Percentiles rank a stretch among this genome's conserved stretches.
phyloP scores from a whole-genome alignment of 2,888 invertebrate genomes.

The Chloroclysta siterata region DNA sequence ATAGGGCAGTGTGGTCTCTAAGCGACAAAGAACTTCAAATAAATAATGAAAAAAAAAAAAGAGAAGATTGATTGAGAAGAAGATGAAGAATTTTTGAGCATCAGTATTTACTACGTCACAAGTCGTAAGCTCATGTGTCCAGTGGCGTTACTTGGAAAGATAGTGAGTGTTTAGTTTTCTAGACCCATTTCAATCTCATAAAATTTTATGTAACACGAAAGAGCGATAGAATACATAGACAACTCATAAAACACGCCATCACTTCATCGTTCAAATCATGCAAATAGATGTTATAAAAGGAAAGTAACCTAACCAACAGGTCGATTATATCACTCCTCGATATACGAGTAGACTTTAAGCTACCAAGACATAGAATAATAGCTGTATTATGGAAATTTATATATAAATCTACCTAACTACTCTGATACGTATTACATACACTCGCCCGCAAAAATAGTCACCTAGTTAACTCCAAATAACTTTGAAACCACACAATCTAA shows the following conservation, averaged over 20 bases:
- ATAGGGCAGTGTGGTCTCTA: too few species aligned
- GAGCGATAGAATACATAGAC: neutral
- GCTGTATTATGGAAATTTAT: slow-evolving; percentile 7
- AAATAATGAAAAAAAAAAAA: too few species aligned
- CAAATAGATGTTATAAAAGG: slow-evolving; percentile 25
- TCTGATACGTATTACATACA: too few species aligned
- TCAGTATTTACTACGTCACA: too few species aligned
- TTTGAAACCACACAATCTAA: too few species aligned
- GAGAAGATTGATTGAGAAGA: too few species aligned
- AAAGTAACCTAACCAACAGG: slow-evolving; percentile 26
- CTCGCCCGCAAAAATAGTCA: too few species aligned
- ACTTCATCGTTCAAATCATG: slow-evolving; percentile 15
- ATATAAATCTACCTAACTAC: too few species aligned
- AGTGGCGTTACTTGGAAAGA: neutral
- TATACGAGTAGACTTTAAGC: slow-evolving; percentile 15
- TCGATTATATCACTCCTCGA: slow-evolving; percentile 20
- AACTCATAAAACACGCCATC: slow-evolving; percentile 13
- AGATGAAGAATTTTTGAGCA: too few species aligned
- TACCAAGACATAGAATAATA: neutral
- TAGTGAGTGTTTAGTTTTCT: neutral
- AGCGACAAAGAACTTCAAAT: too few species aligned
- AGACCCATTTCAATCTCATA: neutral
- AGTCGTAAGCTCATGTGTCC: too few species aligned
- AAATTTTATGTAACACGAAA: neutral
- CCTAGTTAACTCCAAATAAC: too few species aligned